Base-by-base conservation (phyloP, 2,888 invertebrate genomes). In the Dynastes maya region DNA sequence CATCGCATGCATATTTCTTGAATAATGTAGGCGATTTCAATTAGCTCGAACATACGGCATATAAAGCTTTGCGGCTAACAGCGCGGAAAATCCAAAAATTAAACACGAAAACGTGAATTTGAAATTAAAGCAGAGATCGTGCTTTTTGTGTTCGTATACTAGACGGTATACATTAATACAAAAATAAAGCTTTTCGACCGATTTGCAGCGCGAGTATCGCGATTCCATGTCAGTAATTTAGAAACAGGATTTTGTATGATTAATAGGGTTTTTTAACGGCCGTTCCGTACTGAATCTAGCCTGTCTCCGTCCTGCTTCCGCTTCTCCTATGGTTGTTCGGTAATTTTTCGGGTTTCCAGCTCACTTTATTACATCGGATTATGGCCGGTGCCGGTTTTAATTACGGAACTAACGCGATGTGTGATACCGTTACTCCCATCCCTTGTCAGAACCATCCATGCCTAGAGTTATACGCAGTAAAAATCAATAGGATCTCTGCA, bases 211-310 rank as follows among this genome's bases (percentile, higher is more conserved):
- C 8, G 49, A 53, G 61, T 40, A 74, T 74, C 72, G 27, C 61
- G 45, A 74, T 74, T 61, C 40, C 29, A 61, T 37, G 72, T 74
- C 72, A 61, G 61, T 55, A 61, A 74, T 74, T 74, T 74, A 13
- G 72, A 72, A 72, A 58, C 58, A 58, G 72, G 72, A 72, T 72
- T 72, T 58, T 29, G 40, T 27, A 63, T 71, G 71, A 71, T 74
- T 74, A 74, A 74, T 61, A 74, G 61, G 45, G 58, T 49, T 27
- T 61, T 74, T 74, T 63, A 61, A 61, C 11, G 51, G 5, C 22
- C 68, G 13, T 27, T 63, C 29, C 8, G 32, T 13, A 29, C 32
- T n/a, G 32, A 0, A 63, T 29, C 63, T 58, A 58, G 22, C n/a
- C 53, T 53, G 53, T 22, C 45, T 45, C 45, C 45, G 45, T 11